Base-by-base conservation (phyloP, 2,797 vertebrate genomes). In the Distichodus sexfasciatus region DNA sequence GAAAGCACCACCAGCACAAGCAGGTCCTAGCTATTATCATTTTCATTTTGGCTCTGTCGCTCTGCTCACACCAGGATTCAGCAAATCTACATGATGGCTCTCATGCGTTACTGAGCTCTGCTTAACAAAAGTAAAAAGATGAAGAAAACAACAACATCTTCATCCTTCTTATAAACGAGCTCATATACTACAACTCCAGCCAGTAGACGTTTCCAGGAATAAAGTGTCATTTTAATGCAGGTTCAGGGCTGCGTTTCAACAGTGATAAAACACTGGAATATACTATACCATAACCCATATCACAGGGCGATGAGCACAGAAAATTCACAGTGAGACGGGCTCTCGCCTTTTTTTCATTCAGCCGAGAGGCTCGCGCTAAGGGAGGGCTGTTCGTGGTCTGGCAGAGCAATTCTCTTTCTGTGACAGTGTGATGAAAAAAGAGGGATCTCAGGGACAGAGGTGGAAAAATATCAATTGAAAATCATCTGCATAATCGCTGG, bases 381-480 rank as follows among this genome's bases (percentile, higher is more conserved):
- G 53, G 60, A 66, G 67, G 63, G 47, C 54, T 53, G 55, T 72
- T 66, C 55, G 61, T 72, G 63, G 63, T 66, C 28, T 66, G 63
- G 71, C 63, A 67, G 48, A 46, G 64, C 63, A 61, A 66, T 72
- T 67, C 55, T 15, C 29, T 43, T 71, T 59, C 62, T 54, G 24
- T 23, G 31, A 69, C 69, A 72, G 62, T 62, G 60, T 68, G 77
- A 76, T 79, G 60, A 66, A 76, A 69, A n/a, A 54, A 55, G n/a
- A 11, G 1, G 6, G 38, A 55, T 70, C 73, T 67, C 47, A 0
- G 53, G 63, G 43, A 71, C 36, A 43, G 51, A 60, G 68, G 71
- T 55, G 54, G 31, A 74, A 68, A 68, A 79, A 79, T 76, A 74
- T 69, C 68, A 76, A 79, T 71, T 46, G 59, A 61, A 65, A 29